Evolutionary conservation across 2,113 vertebrate species (phyloP).

Genomic region (Nesospiza acunhae): DNA sequence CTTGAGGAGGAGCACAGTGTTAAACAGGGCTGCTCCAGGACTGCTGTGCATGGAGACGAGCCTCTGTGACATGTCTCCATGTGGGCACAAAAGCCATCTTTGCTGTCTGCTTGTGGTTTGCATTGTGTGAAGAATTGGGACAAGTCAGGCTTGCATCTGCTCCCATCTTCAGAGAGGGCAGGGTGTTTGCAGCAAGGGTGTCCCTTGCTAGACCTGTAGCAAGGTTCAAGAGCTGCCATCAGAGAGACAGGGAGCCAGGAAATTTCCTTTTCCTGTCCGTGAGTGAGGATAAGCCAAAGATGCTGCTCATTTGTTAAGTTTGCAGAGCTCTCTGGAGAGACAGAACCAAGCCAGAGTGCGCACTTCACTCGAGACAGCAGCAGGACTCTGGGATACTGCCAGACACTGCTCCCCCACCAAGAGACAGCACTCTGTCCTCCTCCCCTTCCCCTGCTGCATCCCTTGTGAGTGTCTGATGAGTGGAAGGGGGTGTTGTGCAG

Average conservation of each 20-base stretch:
- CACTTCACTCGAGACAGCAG: neutral
- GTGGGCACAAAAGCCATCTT: neutral
- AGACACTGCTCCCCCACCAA: neutral
- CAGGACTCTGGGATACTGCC: neutral
- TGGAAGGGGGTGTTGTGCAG: accelerated
- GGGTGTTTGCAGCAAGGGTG: neutral
- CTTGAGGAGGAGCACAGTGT: neutral
- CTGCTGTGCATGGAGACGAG: neutral
- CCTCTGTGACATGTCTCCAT: neutral
- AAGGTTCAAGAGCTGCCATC: neutral
- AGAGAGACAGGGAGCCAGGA: neutral
- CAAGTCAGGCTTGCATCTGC: neutral
- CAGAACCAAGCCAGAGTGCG: neutral
- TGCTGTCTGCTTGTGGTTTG: neutral
- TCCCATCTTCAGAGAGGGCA: neutral
- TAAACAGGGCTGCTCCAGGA: neutral
- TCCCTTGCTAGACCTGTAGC: neutral
- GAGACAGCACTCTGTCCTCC: neutral
- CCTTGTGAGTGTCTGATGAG: neutral
- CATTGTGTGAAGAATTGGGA: neutral
- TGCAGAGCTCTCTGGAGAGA: neutral
- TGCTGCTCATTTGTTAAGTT: neutral
- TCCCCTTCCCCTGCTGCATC: neutral
- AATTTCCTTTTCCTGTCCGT: neutral
- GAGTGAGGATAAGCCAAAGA: neutral